phyloP scores from a whole-genome alignment of 1,140 invertebrate species.

The Belonocnema kinseyi region DNA sequence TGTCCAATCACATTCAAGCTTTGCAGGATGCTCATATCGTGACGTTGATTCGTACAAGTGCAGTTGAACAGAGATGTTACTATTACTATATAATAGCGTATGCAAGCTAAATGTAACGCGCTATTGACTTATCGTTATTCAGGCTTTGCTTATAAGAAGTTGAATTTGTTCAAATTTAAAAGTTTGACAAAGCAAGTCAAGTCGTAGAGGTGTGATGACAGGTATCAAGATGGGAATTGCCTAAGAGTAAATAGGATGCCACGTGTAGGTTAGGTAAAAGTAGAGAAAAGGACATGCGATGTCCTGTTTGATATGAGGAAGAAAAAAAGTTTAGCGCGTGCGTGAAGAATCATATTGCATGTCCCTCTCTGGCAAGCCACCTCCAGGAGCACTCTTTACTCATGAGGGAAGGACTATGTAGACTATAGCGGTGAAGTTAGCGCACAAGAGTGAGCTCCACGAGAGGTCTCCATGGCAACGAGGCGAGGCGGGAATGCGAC shows the following conservation, averaged over 20 bases:
- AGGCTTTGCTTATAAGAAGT: too few relatives aligned
- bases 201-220: slow-evolving; percentile 48
- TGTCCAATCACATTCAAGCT: slow-evolving; percentile 67
- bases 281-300: slow-evolving; percentile 1
- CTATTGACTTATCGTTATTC: too few relatives aligned
- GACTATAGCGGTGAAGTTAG: slow-evolving; percentile 60
- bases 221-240: background rate
- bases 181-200: slow-evolving; percentile 41
- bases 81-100: slow-evolving; percentile 3
- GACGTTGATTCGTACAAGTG: background rate
- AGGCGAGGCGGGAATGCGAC: slow-evolving; percentile 75
- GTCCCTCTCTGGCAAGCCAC: slow-evolving; percentile 51
- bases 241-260: slow-evolving; percentile 34
- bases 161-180: slow-evolving; percentile 30
- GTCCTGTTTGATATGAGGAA: slow-evolving; percentile 25
- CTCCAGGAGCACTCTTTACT: slow-evolving; percentile 48
- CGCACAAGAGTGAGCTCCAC: slow-evolving; percentile 53
- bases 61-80: background rate
- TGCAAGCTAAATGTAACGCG: too few relatives aligned
- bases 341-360: slow-evolving; percentile 56
- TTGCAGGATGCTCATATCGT: slow-evolving; percentile 48
- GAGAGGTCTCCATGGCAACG: slow-evolving; percentile 73
- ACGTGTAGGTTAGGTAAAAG: background rate
- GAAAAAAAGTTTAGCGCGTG: slow-evolving; percentile 59
- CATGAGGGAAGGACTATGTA: slow-evolving; percentile 58